These are phyloP conservation scores for Archivesica marissinica DNA, from an alignment of 1,140 invertebrate genomes.

Conservation along the genomic window DNA sequence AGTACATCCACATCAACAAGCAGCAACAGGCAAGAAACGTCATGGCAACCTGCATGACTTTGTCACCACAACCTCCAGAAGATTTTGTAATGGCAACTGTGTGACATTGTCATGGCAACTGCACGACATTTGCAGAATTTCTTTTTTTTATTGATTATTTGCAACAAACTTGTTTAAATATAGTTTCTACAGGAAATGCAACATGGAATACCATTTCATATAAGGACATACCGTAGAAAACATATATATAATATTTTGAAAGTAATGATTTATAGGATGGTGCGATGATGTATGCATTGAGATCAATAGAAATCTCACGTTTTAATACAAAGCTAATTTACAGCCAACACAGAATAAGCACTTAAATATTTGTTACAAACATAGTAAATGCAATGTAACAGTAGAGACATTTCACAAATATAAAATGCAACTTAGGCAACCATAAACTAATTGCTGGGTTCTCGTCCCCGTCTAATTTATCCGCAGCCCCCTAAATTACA, in stretches of 20 bases:
- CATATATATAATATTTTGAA: background rate
- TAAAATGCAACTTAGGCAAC: conserved; percentile 5
- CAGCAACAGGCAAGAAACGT: no score
- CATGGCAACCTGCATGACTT: no score
- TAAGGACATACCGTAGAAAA: background rate
- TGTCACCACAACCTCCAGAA: no score
- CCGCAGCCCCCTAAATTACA: no score
- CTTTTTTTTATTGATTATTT: background rate
- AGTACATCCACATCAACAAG: no score
- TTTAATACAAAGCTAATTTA: conserved; percentile 22
- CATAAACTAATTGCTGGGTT: no score
- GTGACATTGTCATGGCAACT: no score
- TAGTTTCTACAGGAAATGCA: background rate
- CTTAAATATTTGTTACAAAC: background rate
- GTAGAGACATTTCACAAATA: background rate
- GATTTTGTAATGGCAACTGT: no score
- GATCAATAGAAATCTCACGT: conserved; percentile 34
- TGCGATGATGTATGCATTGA: conserved; percentile 1
- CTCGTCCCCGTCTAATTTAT: no score
- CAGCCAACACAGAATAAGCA: conserved; percentile 10
- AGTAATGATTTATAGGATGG: background rate
- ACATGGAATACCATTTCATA: background rate
- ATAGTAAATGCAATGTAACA: background rate
- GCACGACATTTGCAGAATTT: background rate
- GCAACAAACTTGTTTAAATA: background rate